These are phyloP conservation scores for Acrobasis consociella DNA, from an alignment of 2,888 invertebrate genomes.

Conservation along the genomic window DNA sequence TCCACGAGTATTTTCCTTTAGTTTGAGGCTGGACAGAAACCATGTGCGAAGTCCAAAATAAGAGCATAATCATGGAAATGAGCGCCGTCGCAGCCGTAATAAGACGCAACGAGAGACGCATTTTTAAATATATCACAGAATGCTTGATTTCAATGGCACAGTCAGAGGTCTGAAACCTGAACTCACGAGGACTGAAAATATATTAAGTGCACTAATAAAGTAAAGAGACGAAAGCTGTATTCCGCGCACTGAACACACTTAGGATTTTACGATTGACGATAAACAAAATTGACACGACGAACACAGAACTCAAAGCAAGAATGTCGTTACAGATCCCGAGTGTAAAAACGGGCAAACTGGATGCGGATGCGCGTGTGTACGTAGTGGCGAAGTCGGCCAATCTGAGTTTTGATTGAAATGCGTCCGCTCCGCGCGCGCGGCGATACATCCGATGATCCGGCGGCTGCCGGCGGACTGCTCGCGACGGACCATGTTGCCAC, in stretches of 20 bases:
- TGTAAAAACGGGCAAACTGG: conserved; percentile 6
- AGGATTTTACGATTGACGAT: neutral
- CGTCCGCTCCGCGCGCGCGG: conserved; percentile 22
- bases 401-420: conserved; percentile 20
- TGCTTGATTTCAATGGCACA: neutral
- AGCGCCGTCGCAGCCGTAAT: conserved; percentile 42
- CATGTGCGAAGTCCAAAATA: conserved; percentile 35
- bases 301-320: neutral
- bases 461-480: neutral
- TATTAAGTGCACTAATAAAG: neutral
- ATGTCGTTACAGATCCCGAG: neutral
- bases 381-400: conserved; percentile 4
- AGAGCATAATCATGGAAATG: conserved; percentile 41
- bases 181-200: neutral
- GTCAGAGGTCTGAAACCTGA: neutral
- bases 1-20: conserved; percentile 1
- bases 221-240: neutral
- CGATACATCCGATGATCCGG: neutral
- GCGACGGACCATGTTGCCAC: neutral
- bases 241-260: neutral
- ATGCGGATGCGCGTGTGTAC: conserved; percentile 15
- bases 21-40: neutral
- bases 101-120: conserved; percentile 54
- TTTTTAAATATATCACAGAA: conserved; percentile 29
- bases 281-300: neutral